phyloP scores from a whole-genome alignment of 2,888 invertebrate species.

The Caenorhabditis sp. region DNA sequence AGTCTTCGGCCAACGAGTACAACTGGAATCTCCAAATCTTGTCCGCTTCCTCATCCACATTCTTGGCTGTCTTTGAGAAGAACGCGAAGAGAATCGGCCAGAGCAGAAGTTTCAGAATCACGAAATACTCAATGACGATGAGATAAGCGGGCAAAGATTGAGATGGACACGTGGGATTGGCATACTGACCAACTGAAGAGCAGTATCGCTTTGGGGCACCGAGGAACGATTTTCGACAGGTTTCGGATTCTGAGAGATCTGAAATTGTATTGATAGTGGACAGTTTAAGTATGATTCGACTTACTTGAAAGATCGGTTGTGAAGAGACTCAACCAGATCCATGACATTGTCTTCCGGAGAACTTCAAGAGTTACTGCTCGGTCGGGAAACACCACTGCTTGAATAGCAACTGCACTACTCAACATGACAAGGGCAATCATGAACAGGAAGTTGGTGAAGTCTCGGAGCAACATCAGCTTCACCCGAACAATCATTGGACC shows the following conservation, averaged over 20 bases:
- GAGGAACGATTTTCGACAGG: slow-evolving; percentile 65
- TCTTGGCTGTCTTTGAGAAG: slow-evolving; percentile 82
- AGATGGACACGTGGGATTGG: slow-evolving; percentile 73
- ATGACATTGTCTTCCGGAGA: slow-evolving; percentile 83
- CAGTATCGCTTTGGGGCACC: slow-evolving; percentile 71
- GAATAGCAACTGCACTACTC: slow-evolving; percentile 82
- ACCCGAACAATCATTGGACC: slow-evolving; percentile 85
- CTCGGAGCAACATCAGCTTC: slow-evolving; percentile 83
- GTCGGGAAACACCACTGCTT: slow-evolving; percentile 85
- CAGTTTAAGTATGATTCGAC: not conserved
- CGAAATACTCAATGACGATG: slow-evolving; percentile 71
- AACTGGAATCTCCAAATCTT: slow-evolving; percentile 83
- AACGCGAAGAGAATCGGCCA: slow-evolving; percentile 83
- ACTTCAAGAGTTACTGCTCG: slow-evolving; percentile 82
- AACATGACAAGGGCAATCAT: slow-evolving; percentile 77
- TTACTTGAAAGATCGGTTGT: slow-evolving; percentile 83
- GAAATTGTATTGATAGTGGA: slow-evolving; percentile 23
- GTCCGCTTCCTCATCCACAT: slow-evolving; percentile 82
- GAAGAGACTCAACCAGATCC: slow-evolving; percentile 84
- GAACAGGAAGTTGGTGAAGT: slow-evolving; percentile 80
- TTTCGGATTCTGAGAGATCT: slow-evolving; percentile 66
- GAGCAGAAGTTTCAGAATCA: slow-evolving; percentile 78
- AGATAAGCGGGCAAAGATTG: slow-evolving; percentile 69
- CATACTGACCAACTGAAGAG: slow-evolving; percentile 71
- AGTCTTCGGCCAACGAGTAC: slow-evolving; percentile 83